phyloP scores from a whole-genome alignment of 1,140 invertebrate species.

The Hylyphantes graminicola region DNA sequence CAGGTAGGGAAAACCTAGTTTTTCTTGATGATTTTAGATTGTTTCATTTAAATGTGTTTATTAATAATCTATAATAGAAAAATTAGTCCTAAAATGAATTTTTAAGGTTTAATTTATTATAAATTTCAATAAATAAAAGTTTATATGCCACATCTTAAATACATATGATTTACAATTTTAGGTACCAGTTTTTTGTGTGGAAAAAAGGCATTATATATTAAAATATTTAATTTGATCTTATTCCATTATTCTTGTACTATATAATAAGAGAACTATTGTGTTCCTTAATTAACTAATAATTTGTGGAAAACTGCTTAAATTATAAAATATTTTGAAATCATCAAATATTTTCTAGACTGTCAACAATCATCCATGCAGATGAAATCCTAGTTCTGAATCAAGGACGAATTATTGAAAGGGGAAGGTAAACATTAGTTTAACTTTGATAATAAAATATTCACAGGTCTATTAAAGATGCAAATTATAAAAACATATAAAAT shows the following conservation, averaged over 20 bases:
- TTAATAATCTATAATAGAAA: no score
- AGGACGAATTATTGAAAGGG: constrained; percentile 90
- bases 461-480: no score
- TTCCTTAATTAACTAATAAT: not conserved
- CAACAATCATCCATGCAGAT: constrained; percentile 92
- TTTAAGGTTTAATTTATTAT: no score
- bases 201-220: no score
- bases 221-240: not conserved
- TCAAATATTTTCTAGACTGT: constrained; percentile 71
- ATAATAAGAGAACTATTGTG: not conserved
- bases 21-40: no score
- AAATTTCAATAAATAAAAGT: no score
- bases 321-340: not conserved
- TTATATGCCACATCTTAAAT: not conserved
- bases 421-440: constrained; percentile 73
- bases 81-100: not conserved
- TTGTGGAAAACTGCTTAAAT: not conserved
- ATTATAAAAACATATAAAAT: no score
- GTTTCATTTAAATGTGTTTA: no score
- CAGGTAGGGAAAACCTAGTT: constrained; percentile 67
- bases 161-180: not conserved
- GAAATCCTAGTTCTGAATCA: constrained; percentile 91
- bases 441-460: no score
- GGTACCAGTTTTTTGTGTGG: no score
- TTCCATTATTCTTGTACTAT: not conserved